Conservation (phyloP, 2,113 vertebrate species). For the Talpa occidentalis region DNA sequence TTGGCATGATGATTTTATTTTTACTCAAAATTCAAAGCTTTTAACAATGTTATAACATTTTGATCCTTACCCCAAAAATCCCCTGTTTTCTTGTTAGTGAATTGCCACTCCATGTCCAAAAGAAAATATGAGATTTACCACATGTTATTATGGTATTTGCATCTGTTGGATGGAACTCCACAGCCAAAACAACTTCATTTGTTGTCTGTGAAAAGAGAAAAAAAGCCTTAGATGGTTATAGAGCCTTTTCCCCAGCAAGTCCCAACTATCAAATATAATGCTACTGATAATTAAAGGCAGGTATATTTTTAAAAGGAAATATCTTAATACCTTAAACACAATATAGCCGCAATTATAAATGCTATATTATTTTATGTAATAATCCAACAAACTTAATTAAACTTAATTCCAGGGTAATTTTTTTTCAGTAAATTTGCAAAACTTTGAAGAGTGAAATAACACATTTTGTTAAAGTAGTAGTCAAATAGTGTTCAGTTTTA, state of each 20-base stretch:
- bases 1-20: neutral
- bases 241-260: conserved; percentile 4
- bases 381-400: conserved; percentile 27
- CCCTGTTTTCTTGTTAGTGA: conserved; percentile 97
- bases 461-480: neutral
- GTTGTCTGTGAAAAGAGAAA: conserved; percentile 87
- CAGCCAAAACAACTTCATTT: conserved; percentile 95
- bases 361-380: neutral
- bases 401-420: neutral
- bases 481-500: neutral
- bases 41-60: conserved; percentile 31
- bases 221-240: conserved; percentile 6
- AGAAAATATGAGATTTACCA: conserved; percentile 99
- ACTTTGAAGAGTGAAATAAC: conserved; percentile 1
- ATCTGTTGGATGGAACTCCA: conserved; percentile 98
- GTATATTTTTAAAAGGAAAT: neutral
- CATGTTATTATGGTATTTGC: conserved; percentile 96
- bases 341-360: neutral
- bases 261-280: neutral
- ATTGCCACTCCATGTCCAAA: conserved; percentile 97
- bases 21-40: conserved; percentile 16
- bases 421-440: conserved; percentile 21
- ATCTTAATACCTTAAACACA: neutral
- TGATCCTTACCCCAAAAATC: conserved; percentile 95
- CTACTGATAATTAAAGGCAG: neutral